A percentile compares a stretch with the other conserved stretches of the same genome.
These are phyloP conservation scores for Sylvia borin DNA, from an alignment of 2,797 vertebrate species.

Conservation along the genomic window DNA sequence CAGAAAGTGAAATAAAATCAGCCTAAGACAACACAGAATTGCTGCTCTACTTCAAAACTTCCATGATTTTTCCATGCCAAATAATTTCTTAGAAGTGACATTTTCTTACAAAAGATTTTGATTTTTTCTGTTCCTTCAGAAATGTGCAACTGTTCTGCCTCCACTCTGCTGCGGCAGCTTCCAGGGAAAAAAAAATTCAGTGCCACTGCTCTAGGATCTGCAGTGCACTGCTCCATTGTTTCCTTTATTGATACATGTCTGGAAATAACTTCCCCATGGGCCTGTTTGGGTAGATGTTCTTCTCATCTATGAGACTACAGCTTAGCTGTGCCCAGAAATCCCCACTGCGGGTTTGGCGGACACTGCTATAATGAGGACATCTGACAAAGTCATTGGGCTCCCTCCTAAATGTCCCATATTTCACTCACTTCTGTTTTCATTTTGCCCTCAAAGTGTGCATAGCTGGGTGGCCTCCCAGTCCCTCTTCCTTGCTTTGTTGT, in stretches of 20 bases:
- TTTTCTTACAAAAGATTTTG: neutral
- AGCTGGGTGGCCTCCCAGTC: fast-evolving
- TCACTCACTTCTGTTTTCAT: neutral
- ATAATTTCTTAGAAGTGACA: neutral
- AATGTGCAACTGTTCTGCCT: neutral
- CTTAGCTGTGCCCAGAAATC: neutral
- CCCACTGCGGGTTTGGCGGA: neutral
- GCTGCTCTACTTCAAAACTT: neutral
- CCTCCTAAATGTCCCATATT: neutral
- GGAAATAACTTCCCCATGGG: neutral
- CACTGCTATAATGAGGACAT: neutral
- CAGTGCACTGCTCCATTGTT: neutral
- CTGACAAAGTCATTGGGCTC: neutral
- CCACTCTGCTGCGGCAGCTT: neutral
- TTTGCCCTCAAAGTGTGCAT: neutral
- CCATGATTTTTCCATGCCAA: neutral
- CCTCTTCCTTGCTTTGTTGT: neutral
- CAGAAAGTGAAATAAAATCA: neutral
- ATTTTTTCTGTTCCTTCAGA: neutral
- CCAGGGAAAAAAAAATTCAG: neutral
- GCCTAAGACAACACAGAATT: neutral
- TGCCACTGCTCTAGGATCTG: neutral
- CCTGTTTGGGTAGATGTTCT: neutral
- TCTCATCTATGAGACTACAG: neutral
- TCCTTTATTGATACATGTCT: neutral